These are phyloP conservation scores for Andricus curvator DNA, from an alignment of 2,888 invertebrate species.

Conservation along the genomic window DNA sequence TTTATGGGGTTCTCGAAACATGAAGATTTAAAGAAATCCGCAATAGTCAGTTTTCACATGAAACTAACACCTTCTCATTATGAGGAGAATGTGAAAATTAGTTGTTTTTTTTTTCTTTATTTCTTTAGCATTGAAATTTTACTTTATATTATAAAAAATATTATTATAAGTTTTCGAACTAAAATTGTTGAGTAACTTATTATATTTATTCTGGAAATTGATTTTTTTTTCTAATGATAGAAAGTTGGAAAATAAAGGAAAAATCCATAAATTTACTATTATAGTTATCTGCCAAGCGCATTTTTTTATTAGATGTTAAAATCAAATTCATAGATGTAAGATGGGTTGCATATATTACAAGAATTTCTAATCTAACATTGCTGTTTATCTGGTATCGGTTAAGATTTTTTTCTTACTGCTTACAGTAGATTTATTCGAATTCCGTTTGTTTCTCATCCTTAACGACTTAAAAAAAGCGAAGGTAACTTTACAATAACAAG, in stretches of 20 bases:
- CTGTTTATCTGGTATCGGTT: not conserved
- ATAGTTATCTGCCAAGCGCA: not conserved
- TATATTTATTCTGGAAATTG: too few relatives aligned
- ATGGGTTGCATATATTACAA: not conserved
- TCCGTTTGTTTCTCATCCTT: not conserved
- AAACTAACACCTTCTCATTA: too few relatives aligned
- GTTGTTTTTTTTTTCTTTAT: too few relatives aligned
- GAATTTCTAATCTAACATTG: not conserved
- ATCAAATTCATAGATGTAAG: not conserved
- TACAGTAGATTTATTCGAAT: slow-evolving; percentile 4
- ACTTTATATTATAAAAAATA: too few relatives aligned
- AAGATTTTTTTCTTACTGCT: not conserved
- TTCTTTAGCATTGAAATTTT: too few relatives aligned
- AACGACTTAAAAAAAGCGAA: slow-evolving; percentile 5
- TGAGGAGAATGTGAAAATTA: too few relatives aligned
- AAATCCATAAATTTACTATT: not conserved
- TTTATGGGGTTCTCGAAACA: too few relatives aligned
- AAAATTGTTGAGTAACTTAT: too few relatives aligned
- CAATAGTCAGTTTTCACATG: too few relatives aligned
- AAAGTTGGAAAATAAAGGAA: not conserved
- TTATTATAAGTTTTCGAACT: too few relatives aligned
- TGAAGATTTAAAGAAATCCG: too few relatives aligned
- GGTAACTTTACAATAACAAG: slow-evolving; percentile 1
- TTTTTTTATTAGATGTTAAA: not conserved
- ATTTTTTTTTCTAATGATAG: not conserved